Conservation (phyloP, 2,888 invertebrate genomes). For the Cristatella mucedo region DNA sequence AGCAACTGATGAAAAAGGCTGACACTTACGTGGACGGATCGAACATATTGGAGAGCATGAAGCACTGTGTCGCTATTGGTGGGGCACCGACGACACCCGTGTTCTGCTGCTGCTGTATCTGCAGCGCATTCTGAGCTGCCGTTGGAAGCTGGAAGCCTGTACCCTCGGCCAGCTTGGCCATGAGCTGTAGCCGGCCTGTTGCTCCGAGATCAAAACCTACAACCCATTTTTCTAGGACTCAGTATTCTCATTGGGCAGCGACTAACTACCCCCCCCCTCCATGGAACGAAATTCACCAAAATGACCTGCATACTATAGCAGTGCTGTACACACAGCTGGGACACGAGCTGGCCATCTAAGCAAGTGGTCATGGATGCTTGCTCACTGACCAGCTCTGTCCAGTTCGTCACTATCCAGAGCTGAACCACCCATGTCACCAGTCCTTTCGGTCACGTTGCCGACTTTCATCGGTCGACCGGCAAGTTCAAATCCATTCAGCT, state of each 20-base stretch:
- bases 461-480: conserved; percentile 98
- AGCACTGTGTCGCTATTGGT: conserved; percentile 95
- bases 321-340: too few relatives aligned
- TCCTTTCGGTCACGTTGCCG: conserved; percentile 54
- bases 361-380: too few relatives aligned
- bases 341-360: too few relatives aligned
- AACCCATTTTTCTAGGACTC: too few relatives aligned
- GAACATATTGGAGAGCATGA: conserved; percentile 98
- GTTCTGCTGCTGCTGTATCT: too few relatives aligned
- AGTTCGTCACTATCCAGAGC: conserved; percentile 89
- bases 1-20: background rate
- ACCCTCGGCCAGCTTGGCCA: conserved; percentile 94
- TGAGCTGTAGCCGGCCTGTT: conserved; percentile 81
- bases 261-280: too few relatives aligned
- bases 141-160: conserved; percentile 65
- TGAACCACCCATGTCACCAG: conserved; percentile 45
- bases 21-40: conserved; percentile 67
- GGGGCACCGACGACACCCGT: conserved; percentile 46
- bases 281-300: too few relatives aligned
- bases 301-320: too few relatives aligned
- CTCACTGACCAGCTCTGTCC: conserved; percentile 87
- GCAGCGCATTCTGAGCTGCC: conserved; percentile 78
- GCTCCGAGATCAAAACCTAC: conserved; percentile 61
- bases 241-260: too few relatives aligned
- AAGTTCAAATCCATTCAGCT: conserved; percentile 92